A percentile compares a stretch with the other conserved stretches of the same genome.
These are phyloP conservation scores for Procambarus clarkii DNA, from an alignment of 1,140 invertebrate species.

Conservation along the genomic window DNA sequence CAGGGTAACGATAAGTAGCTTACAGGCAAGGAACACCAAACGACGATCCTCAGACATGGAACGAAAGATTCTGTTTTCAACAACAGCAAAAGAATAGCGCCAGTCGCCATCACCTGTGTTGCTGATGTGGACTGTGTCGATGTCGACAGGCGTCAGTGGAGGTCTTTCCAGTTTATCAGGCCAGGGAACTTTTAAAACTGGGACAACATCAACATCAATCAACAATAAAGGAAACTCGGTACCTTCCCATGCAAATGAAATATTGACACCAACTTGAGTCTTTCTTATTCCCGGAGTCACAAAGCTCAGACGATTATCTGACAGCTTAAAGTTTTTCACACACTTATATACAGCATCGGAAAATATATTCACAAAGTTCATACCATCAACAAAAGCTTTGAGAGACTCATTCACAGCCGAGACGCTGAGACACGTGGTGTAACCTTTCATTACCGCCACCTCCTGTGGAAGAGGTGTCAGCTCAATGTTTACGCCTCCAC, in stretches of 20 bases:
- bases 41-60: not conserved
- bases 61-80: slow-evolving; percentile 1
- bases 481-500: not conserved
- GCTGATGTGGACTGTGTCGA: not conserved
- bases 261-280: slow-evolving; percentile 22
- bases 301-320: slow-evolving; percentile 10
- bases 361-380: slow-evolving; percentile 12
- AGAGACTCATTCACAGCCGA: not conserved
- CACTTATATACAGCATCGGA: not conserved
- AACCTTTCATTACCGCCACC: not conserved
- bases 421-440: not conserved
- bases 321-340: not conserved
- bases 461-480: not conserved
- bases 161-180: not conserved
- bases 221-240: slow-evolving; percentile 26
- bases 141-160: not conserved
- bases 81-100: slow-evolving; percentile 25
- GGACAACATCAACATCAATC: slow-evolving; percentile 41
- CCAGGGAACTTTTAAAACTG: slow-evolving; percentile 9
- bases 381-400: not conserved
- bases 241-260: slow-evolving; percentile 39
- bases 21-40: slow-evolving; percentile 21
- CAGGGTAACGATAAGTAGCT: slow-evolving; percentile 10
- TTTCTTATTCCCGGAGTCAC: not conserved
- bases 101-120: slow-evolving; percentile 19